phyloP scores from a whole-genome alignment of 2,888 invertebrate genomes.

The Tinea semifulvella region DNA sequence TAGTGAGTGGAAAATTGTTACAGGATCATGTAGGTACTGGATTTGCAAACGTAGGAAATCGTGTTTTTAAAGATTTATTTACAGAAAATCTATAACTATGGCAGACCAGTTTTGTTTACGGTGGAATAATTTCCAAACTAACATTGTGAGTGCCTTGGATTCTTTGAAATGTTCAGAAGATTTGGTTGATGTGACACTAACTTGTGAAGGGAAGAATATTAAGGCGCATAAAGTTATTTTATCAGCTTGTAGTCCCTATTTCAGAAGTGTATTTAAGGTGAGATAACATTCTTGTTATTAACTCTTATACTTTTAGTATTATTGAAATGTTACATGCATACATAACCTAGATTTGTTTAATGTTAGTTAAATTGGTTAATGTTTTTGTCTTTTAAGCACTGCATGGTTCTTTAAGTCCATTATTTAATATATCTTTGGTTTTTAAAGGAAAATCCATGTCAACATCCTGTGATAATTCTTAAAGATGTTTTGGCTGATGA shows the following conservation, averaged over 20 bases:
- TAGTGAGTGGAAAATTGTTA: conserved; percentile 8
- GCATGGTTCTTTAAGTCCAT: too few relatives aligned
- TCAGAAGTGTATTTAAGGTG: conserved; percentile 77
- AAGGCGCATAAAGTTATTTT: conserved; percentile 80
- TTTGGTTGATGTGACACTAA: conserved; percentile 76
- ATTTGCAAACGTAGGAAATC: background rate
- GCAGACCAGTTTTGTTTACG: conserved; percentile 77
- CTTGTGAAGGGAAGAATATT: conserved; percentile 75
- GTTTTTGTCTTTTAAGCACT: too few relatives aligned
- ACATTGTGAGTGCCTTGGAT: conserved; percentile 74
- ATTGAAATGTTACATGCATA: too few relatives aligned
- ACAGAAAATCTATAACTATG: conserved; percentile 33
- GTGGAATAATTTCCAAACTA: conserved; percentile 79
- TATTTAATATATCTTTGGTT: too few relatives aligned
- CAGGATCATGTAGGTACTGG: background rate
- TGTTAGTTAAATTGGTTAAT: too few relatives aligned
- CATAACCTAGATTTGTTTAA: too few relatives aligned
- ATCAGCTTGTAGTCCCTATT: conserved; percentile 79
- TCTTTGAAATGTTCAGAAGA: conserved; percentile 74
- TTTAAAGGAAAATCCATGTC: conserved; percentile 74
- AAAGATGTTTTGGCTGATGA: conserved; percentile 75
- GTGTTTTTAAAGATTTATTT: conserved; percentile 10
- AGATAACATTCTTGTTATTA: background rate
- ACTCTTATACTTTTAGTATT: background rate
- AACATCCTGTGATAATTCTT: conserved; percentile 76